Percentiles rank a stretch among this genome's conserved stretches.
phyloP scores from a whole-genome alignment of 2,797 vertebrate species.

The Onychomys torridus region DNA sequence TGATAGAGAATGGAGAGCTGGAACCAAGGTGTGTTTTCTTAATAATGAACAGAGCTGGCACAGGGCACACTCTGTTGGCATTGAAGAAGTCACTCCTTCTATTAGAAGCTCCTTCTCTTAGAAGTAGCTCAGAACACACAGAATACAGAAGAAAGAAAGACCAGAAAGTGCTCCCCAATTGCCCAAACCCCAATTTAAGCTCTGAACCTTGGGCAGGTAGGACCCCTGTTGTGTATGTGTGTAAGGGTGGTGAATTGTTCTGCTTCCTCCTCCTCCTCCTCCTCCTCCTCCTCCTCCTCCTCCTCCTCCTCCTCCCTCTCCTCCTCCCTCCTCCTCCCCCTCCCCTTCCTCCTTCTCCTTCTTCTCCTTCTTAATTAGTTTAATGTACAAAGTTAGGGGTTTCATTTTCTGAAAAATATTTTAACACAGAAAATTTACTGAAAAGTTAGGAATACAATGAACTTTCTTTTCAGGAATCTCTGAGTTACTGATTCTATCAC shows the following conservation, averaged over 20 bases:
- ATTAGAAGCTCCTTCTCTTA: slow-evolving; percentile 40
- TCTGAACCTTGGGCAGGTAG: background rate
- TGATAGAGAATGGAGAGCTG: slow-evolving; percentile 8
- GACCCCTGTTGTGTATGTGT: background rate
- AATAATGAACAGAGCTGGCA: slow-evolving; percentile 26
- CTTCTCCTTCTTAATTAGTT: background rate
- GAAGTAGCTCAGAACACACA: background rate
- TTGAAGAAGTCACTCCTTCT: slow-evolving; percentile 49
- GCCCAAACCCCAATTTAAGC: background rate
- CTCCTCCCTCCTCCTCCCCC: too few relatives aligned
- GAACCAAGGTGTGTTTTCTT: slow-evolving; percentile 56
- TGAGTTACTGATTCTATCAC: slow-evolving; percentile 8
- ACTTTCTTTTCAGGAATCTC: slow-evolving; percentile 10
- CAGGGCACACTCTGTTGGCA: background rate
- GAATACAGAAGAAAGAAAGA: background rate
- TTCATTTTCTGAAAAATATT: background rate
- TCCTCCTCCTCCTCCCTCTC: too few relatives aligned
- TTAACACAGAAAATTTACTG: background rate
- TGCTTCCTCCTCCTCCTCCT: background rate
- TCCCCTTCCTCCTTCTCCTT: background rate
- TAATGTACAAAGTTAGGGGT: background rate
- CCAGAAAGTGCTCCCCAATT: background rate
- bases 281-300: too few relatives aligned
- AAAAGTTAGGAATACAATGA: slow-evolving; percentile 46
- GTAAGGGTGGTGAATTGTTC: background rate